Evolutionary conservation across 2,888 invertebrate genomes (phyloP), one percentile per base, ranked within the genome.

Genomic region (Caenorhabditis wallacei): DNA sequence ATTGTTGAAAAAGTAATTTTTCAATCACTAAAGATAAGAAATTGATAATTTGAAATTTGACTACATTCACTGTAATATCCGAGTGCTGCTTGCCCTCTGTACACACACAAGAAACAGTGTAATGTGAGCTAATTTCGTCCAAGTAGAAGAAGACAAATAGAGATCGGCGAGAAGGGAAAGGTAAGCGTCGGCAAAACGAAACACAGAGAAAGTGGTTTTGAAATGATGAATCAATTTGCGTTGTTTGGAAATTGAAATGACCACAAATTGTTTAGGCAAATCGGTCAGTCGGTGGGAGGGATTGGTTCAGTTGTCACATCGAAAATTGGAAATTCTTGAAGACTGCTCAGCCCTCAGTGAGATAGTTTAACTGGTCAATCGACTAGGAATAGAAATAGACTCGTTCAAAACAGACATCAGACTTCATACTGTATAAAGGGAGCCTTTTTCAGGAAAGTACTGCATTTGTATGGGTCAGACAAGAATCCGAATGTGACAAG

Each of bases 121-220:
- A 74, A 80, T 74, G 68, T 80, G 76, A 76, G 76, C 76, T 76
- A 76, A 76, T 74, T 74, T 59, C 43, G 68, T 56, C 57, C 43
- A 56, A 75, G 37, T 46, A 66, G 53, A 66, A 51, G 68, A 66
- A 63, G 64, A 64, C 64, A 76, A 66, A 78, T 78, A 66, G 57
- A 70, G 46, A 59, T 54, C 30, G 66, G 22, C 35, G 24, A 18
- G 22, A 8, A 18, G 13, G 26, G 16, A 54, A 18, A 22, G 18
- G 37, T 13, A 51, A 48, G 22, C 40, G 43, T 53, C 59, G 68
- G 53, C 57, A 56, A 61, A 46, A 64, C 1, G n/a, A 4, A 37
- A 51, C 8, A 40, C 22, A 68, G 43, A 43, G 46, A 66, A 53
- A 72, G 71, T 64, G 57, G 48, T 61, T 64, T 56, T 57, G 57